Base-by-base conservation (phyloP, 2,797 vertebrate genomes). In the Acanthurus lineatus region DNA sequence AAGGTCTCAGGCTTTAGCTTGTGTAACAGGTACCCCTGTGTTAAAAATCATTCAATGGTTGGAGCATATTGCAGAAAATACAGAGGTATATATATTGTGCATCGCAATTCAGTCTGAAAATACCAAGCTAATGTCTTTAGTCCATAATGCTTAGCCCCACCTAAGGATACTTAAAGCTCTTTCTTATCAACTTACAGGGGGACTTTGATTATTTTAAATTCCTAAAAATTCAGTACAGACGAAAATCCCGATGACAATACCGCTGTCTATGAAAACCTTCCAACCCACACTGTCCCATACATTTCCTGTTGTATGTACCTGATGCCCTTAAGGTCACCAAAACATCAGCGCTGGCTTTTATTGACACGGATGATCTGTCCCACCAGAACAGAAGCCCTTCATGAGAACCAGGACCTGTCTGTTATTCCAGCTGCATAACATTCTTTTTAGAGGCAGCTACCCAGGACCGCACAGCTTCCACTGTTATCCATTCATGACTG, bases 391-490 rank as follows among this genome's bases (percentile, higher is more conserved):
- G 89, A 84, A 92, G 89, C 82, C 77, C 81, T 88, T 60, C 77
- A 81, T 92, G 90, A 85, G 93, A 93, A 86, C 83, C 84, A 20
- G 80, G 85, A 78, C 86, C 81, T 81, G 89, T 86, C 77, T 93
- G 90, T 93, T 94, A 76, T 93, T 93, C 88, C 93, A 94, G 94
- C 93, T 94, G 93, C 88, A 80, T 78, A 65, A 83, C 71, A 88
- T 82, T 89, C 91, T 93, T 93, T 92, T 86, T 66, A 88, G 86
- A 91, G 88, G 87, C 86, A 88, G 86, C 88, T 88, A 77, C 84
- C 87, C 88, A 88, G 86, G 72, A 76, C 89, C 17, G 77, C 76
- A 71, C 80, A 63, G 86, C 90, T 72, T 91, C 89, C 90, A 76
- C 81, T 83, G 88, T 92, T 93, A 91, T 93, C 90, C 90, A 84